Base-by-base conservation (phyloP, 2,113 vertebrate genomes). In the Psettodes erumei region DNA sequence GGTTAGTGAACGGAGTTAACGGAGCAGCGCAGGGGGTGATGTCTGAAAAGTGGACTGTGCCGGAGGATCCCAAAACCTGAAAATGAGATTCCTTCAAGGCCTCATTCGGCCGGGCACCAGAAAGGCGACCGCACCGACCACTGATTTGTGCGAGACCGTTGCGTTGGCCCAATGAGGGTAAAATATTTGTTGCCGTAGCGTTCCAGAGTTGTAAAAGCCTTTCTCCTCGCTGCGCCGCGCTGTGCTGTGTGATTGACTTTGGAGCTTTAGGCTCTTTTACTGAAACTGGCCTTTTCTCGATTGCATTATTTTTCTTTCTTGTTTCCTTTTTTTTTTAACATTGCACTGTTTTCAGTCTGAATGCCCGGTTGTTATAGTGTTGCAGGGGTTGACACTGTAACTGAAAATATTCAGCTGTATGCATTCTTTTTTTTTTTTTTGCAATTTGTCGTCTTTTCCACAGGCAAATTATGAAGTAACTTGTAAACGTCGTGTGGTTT, bases 391-490 rank as follows among this genome's bases (percentile, higher is more conserved):
- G 2, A 54, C 42, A 19, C 16, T 19, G 19, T 2, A 43, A 5
- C 42, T 19, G 42, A 43, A 43, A 43, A 19, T 19, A 43, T 43
- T 43, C 16, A n/a, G n/a, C n/a, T n/a, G n/a, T n/a, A n/a, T n/a
- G n/a, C n/a, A n/a, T n/a, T 8, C 19, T 47, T 47, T 21, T 21
- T 0, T 47, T 8, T 21, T 47, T 21, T 7, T 21, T 47, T 21
- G n/a, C n/a, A n/a, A n/a, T n/a, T 47, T 2, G n/a, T 63, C 30
- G 5, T 23, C 63, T 56, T 70, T n/a, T 67, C 54, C 50, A 33
- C 33, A 23, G 60, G 51, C 21, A 30, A 40, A 68, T 69, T 58
- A 76, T 73, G 71, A 71, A 67, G 19, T 63, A 37, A 40, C 37
- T 60, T 28, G 53, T 48, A 75, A 79, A 79, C 35, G 69, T 25